Conservation (phyloP, 2,113 vertebrate genomes). For the Sialia sialis region DNA sequence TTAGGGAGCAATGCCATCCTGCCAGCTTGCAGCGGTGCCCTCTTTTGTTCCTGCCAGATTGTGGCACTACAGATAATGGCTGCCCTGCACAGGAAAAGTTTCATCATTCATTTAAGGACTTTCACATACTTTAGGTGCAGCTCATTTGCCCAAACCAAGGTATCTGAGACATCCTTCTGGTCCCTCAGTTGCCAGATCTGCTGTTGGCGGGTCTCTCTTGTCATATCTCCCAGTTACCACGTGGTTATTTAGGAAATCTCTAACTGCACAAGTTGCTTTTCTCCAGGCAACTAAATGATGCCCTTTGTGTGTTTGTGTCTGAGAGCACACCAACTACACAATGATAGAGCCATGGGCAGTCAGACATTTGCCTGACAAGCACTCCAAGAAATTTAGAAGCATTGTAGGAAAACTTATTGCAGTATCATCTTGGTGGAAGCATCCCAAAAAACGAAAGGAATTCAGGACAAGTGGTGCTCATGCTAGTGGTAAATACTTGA, state of each 20-base stretch:
- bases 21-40: background rate
- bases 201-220: background rate
- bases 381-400: background rate
- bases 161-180: background rate
- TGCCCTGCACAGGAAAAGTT: background rate
- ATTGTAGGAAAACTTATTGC: fast-evolving
- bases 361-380: background rate
- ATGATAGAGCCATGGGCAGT: background rate
- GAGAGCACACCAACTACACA: background rate
- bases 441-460: background rate
- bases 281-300: background rate
- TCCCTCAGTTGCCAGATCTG: background rate
- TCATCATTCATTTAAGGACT: background rate
- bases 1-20: background rate
- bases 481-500: background rate
- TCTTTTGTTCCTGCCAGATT: background rate
- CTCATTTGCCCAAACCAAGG: background rate
- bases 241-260: background rate
- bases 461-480: background rate
- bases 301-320: background rate
- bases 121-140: background rate
- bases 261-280: background rate
- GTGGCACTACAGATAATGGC: background rate
- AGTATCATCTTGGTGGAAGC: background rate
- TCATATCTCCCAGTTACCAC: background rate